These are phyloP conservation scores for Pomatorhinus ruficollis DNA, from an alignment of 2,113 vertebrate species.

Conservation along the genomic window DNA sequence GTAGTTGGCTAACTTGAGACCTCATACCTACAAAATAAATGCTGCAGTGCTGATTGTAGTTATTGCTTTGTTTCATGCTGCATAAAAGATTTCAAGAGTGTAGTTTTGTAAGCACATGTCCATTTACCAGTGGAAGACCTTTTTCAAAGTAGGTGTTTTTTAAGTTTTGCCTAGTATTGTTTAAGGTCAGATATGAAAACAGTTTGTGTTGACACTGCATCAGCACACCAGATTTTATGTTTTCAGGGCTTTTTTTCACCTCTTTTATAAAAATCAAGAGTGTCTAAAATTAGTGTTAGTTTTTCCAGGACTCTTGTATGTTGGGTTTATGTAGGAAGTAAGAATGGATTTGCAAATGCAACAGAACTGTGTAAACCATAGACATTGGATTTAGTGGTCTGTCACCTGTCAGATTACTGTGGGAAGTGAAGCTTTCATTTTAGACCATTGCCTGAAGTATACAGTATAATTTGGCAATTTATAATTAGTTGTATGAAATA, in stretches of 20 bases:
- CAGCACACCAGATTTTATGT: not conserved
- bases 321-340: not conserved
- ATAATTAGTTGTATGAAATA: not conserved
- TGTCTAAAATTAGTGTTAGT: not conserved
- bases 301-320: not conserved
- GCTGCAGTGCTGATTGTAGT: not conserved
- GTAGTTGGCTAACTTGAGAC: not conserved
- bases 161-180: not conserved
- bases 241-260: rapidly evolving
- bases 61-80: not conserved
- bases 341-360: not conserved
- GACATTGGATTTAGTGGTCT: not conserved
- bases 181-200: not conserved
- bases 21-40: not conserved
- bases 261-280: not conserved
- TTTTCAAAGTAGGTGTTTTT: not conserved
- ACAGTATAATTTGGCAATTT: not conserved
- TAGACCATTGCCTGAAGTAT: not conserved
- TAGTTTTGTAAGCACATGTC: not conserved
- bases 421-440: not conserved
- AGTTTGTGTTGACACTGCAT: not conserved
- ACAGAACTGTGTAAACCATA: not conserved
- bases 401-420: not conserved
- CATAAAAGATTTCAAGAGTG: not conserved
- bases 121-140: not conserved